Conservation (phyloP, 2,797 vertebrate species). For the Cyclopterus lumpus region DNA sequence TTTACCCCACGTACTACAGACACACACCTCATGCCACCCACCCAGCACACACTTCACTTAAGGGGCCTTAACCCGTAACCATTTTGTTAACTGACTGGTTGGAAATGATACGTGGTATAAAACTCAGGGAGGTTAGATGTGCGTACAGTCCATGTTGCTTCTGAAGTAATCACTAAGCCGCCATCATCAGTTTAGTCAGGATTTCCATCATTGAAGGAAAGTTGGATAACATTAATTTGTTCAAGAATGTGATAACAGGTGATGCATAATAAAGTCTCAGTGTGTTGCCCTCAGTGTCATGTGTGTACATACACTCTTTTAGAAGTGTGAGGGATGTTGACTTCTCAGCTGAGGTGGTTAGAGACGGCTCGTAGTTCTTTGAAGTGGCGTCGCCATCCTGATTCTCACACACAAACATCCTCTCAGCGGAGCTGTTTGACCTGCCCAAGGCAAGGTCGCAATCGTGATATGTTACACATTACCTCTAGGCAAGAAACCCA, state of each 20-base stretch:
- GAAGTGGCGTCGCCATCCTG: slow-evolving; percentile 49
- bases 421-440: background rate
- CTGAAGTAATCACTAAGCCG: background rate
- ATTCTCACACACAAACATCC: slow-evolving; percentile 22
- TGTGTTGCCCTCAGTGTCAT: background rate
- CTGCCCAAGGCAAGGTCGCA: background rate
- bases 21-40: slow-evolving; percentile 21
- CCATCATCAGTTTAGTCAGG: background rate
- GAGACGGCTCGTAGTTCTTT: slow-evolving; percentile 43
- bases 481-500: slow-evolving; percentile 7
- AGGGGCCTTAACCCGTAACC: background rate
- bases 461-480: background rate
- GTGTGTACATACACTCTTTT: background rate
- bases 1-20: background rate
- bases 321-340: slow-evolving; percentile 10
- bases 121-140: background rate
- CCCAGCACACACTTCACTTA: background rate
- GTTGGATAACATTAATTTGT: background rate
- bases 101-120: background rate
- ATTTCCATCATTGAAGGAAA: background rate
- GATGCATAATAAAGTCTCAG: background rate
- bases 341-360: slow-evolving; percentile 41
- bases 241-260: slow-evolving; percentile 7
- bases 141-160: background rate
- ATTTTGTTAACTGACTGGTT: background rate